Evolutionary conservation across 2,888 invertebrate species (phyloP).

Genomic region (Zelleria hepariella): DNA sequence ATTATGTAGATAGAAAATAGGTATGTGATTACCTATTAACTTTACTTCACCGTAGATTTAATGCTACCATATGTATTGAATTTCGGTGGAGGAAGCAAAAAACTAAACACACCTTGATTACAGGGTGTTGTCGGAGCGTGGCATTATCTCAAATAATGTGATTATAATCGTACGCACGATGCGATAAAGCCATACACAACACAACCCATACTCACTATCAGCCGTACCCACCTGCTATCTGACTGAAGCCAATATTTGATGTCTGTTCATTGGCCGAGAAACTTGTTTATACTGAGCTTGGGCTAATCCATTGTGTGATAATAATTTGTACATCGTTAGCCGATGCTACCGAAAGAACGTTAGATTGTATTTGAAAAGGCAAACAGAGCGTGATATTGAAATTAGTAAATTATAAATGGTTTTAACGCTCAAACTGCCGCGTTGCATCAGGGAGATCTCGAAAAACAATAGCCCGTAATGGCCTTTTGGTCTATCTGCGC

Average conservation of each 20-base stretch:
- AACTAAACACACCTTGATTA: background rate
- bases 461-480: conserved; percentile 58
- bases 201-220: background rate
- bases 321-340: background rate
- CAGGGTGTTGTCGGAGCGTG: background rate
- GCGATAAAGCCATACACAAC: background rate
- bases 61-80: background rate
- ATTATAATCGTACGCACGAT: background rate
- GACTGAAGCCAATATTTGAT: background rate
- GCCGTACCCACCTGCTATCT: background rate
- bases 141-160: background rate
- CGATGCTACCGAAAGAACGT: conserved; percentile 9
- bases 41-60: background rate
- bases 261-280: background rate
- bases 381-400: conserved; percentile 21
- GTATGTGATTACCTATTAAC: no score
- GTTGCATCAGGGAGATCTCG: conserved; percentile 48
- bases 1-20: no score
- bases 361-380: conserved; percentile 11
- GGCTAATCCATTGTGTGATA: background rate
- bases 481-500: conserved; percentile 47
- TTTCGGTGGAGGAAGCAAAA: background rate
- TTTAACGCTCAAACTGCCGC: conserved; percentile 32
- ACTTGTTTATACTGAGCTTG: background rate
- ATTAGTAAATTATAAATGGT: conserved; percentile 22